A percentile compares a stretch with the other conserved stretches of the same genome.
These are phyloP conservation scores for Orchesella cincta DNA, from an alignment of 1,140 invertebrate species.

Conservation along the genomic window DNA sequence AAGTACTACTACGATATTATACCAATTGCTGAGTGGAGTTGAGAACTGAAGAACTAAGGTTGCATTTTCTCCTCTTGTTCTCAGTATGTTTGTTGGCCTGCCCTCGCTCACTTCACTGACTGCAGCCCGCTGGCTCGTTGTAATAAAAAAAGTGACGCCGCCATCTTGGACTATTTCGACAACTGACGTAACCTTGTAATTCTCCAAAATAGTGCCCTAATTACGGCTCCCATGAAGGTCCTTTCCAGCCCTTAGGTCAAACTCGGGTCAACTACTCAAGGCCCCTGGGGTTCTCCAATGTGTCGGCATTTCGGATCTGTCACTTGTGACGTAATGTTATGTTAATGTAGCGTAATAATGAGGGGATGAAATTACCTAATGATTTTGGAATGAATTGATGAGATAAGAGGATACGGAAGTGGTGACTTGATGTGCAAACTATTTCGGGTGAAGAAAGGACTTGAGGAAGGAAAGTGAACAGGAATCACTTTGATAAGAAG, in stretches of 20 bases:
- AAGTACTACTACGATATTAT: neutral
- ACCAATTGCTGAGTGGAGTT: neutral
- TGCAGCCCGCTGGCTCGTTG: slow-evolving; percentile 21
- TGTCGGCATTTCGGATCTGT: neutral
- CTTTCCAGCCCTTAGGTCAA: slow-evolving; percentile 8
- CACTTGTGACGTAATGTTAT: no score
- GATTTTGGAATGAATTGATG: no score
- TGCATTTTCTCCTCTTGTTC: slow-evolving; percentile 19
- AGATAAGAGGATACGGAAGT: no score
- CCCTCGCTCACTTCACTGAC: slow-evolving; percentile 29
- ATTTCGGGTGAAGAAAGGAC: no score
- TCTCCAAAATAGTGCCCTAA: neutral
- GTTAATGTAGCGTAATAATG: no score
- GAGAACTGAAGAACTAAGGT: slow-evolving; percentile 21
- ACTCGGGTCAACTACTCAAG: neutral
- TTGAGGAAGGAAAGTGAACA: no score
- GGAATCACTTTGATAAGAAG: no score
- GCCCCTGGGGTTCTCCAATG: neutral
- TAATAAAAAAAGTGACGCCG: slow-evolving; percentile 30
- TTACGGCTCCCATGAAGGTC: neutral
- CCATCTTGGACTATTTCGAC: slow-evolving; percentile 29
- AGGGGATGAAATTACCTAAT: no score
- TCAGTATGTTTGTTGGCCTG: slow-evolving; percentile 29
- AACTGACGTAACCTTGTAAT: slow-evolving; percentile 23
- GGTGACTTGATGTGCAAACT: no score